Evolutionary conservation across 2,888 invertebrate genomes (phyloP), one percentile per base, ranked within the genome.

Genomic region (Chydorus sphaericus): DNA sequence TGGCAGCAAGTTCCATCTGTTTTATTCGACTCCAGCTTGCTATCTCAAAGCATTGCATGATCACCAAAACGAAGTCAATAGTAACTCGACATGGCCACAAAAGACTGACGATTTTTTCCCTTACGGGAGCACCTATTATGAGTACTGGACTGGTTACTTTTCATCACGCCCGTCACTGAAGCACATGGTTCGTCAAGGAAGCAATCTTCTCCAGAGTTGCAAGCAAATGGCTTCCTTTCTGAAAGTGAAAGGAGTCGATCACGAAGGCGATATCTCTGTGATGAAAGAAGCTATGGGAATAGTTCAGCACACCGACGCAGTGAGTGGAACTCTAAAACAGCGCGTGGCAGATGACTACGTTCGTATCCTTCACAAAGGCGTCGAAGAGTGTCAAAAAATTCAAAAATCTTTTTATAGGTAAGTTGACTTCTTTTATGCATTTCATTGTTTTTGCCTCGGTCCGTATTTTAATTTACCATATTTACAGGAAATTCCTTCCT

Each of bases 111-210:
- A 93, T 65, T 92, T 91, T 73, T 90, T 93, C 69, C 93, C 93
- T 0, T 93, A 89, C 70, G 87, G 91, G 1, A 84, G 84, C 54
- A 85, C 85, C 65, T 77, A 81, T 0, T 83, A 90, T 63, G 76
- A 87, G 0, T 96, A 82, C 66, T 98, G 96, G 97, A 91, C 93
- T 0, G 97, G 96, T 0, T 91, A 87, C 65, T 91, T 81, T 65
- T 82, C 85, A 0, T 89, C 89, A 0, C 74, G 88, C 11, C 88
- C 89, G 0, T 82, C 86, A 0, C 72, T 84, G 2, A 90, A 90
- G 65, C 80, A 78, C 59, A 85, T 79, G 62, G 86, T 87, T 66
- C 74, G 87, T 26, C 71, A 78, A 58, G 83, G 82, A 1, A 88
- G 87, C 63, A 81, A 80, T 62, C 80, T 82, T 60, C 65, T 88